Evolutionary conservation across 2,888 invertebrate genomes (phyloP).

Genomic region (Neoascia interrupta): DNA sequence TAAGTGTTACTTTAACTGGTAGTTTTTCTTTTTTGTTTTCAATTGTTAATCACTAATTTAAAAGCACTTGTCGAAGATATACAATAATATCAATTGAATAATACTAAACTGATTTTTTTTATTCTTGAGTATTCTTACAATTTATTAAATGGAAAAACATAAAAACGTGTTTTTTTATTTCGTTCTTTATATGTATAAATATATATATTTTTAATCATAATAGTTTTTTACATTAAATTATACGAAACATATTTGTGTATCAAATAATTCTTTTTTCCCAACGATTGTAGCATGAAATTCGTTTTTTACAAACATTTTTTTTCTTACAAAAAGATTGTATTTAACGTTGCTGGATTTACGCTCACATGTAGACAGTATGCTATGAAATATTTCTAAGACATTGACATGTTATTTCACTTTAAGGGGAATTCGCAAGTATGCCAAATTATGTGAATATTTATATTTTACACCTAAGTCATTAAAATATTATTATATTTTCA

Average conservation of each 20-base stretch:
- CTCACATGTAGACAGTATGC: too few species aligned
- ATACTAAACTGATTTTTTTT: too few species aligned
- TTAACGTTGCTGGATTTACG: conserved; percentile 9
- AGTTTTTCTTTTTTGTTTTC: conserved; percentile 15
- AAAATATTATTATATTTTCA: conserved; percentile 6
- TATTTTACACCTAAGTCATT: conserved; percentile 15
- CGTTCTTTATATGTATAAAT: conserved; percentile 31
- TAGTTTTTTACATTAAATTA: too few species aligned
- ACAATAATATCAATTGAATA: conserved; percentile 46
- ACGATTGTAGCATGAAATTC: conserved; percentile 57
- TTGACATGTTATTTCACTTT: conserved; percentile 13
- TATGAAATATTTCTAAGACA: neutral
- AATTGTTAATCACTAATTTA: conserved; percentile 63
- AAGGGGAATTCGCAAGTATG: conserved; percentile 4
- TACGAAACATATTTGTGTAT: too few species aligned
- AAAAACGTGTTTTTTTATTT: conserved; percentile 19
- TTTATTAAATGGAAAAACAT: conserved; percentile 3
- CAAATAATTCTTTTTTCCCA: conserved; percentile 51
- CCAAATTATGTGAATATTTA: conserved; percentile 32
- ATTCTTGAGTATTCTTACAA: too few species aligned
- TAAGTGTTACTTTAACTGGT: too few species aligned
- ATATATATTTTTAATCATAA: too few species aligned
- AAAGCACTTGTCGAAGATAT: conserved; percentile 67
- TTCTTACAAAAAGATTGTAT: conserved; percentile 44
- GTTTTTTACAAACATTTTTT: conserved; percentile 31